phyloP scores from a whole-genome alignment of 2,797 vertebrate genomes.

The Sebastes umbrosus region DNA sequence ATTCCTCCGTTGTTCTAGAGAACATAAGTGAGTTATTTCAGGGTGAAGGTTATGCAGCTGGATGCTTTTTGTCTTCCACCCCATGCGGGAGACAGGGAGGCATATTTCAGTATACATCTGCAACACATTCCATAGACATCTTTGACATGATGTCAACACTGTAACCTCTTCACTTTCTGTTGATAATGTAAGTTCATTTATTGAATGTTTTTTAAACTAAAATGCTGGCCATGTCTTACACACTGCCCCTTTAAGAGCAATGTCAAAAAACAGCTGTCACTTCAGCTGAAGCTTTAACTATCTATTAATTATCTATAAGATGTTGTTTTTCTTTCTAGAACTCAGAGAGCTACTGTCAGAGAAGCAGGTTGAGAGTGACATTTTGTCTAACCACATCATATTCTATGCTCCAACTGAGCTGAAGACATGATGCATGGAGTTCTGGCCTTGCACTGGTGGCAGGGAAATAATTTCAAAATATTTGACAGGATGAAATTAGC shows the following conservation, averaged over 20 bases:
- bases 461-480: constrained; percentile 36
- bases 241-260: neutral
- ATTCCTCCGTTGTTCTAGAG: no score
- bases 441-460: constrained; percentile 14
- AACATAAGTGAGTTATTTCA: no score
- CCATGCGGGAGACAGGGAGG: no score
- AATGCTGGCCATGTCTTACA: neutral
- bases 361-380: constrained; percentile 5
- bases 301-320: neutral
- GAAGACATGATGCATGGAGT: constrained; percentile 36
- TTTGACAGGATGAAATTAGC: constrained; percentile 52
- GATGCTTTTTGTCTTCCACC: no score
- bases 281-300: neutral
- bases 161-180: neutral
- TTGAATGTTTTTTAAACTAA: no score
- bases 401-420: constrained; percentile 25
- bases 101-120: no score
- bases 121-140: no score
- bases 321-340: neutral
- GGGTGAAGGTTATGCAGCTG: no score
- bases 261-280: neutral
- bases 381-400: constrained; percentile 28
- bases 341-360: neutral
- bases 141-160: no score
- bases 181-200: fast-evolving